Evolutionary conservation across 2,797 vertebrate species (phyloP), one percentile per base, ranked within the genome.

Genomic region (Adrianichthys oophorus): DNA sequence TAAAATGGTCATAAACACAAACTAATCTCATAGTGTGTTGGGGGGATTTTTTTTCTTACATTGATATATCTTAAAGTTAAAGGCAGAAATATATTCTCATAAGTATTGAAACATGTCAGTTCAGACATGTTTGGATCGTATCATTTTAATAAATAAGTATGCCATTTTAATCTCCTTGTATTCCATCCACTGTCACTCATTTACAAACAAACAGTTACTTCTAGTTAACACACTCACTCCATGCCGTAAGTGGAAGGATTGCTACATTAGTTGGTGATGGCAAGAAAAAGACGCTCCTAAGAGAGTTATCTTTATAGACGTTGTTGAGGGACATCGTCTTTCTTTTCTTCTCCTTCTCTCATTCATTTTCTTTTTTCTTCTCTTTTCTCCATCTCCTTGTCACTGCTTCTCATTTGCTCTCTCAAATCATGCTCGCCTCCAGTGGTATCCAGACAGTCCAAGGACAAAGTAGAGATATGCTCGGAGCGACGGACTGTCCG

Each of bases 381-480:
- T 70, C 65, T 76, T 76, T 73, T 76, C 68, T 73, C 73, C 65
- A 52, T 81, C 72, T 78, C 72, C 57, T 68, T 57, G 49, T 79
- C 79, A 79, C 78, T 85, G 79, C 72, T 81, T 86, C 79, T 78
- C 80, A 77, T 82, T 90, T 80, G 81, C 85, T 86, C 81, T 78
- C 81, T 88, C 84, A 86, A 87, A 89, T 91, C 87, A 85, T 83
- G 82, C 81, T 84, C 44, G 78, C 89, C 89, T 88, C 76, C 84
- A 87, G 84, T 88, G 87, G 83, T 85, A 88, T 89, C 82, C 86
- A 86, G 84, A 86, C 87, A 90, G 87, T 86, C 89, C 89, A 90
- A 92, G 91, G 91, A 91, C 89, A 89, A 87, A 86, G 82, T 84
- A 80, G 79, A 90, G 87, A 90, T 88, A 89, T 69, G 86, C 84